These are phyloP conservation scores for Peromyscus nudipes DNA, from an alignment of 2,797 vertebrate species.

Conservation along the genomic window DNA sequence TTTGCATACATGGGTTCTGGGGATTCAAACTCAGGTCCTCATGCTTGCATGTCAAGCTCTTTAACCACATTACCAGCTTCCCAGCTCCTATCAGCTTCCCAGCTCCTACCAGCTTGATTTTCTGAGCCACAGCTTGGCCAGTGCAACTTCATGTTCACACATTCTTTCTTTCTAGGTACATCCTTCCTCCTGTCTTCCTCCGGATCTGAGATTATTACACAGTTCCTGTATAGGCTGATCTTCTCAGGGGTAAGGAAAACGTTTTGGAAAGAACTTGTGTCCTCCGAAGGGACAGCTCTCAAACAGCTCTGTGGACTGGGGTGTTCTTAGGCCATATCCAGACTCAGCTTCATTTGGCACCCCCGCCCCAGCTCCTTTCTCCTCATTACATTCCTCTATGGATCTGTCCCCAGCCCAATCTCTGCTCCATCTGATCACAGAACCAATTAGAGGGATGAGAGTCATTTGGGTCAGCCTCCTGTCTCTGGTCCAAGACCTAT, in stretches of 20 bases:
- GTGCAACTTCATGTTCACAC: neutral
- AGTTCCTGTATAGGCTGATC: neutral
- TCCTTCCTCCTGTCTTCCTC: neutral
- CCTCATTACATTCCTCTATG: neutral
- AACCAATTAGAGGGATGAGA: neutral
- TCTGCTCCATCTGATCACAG: neutral
- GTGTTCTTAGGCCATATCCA: neutral
- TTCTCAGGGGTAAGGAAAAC: slow-evolving; percentile 62
- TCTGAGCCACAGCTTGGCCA: neutral
- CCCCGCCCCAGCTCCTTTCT: neutral
- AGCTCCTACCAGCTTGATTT: neutral
- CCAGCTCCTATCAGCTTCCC: too few species aligned
- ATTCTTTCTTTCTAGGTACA: slow-evolving; percentile 45
- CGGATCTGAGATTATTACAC: neutral
- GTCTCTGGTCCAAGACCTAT: neutral
- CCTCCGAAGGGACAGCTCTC: neutral
- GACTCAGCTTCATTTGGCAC: neutral
- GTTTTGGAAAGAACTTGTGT: neutral
- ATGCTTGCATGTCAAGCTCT: neutral
- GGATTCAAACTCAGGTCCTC: neutral
- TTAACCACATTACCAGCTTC: neutral
- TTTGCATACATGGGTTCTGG: neutral
- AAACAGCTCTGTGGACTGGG: neutral
- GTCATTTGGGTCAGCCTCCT: neutral
- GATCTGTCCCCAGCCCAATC: neutral